Base-by-base conservation (phyloP, 2,797 vertebrate genomes). In the Cyprinella venusta region DNA sequence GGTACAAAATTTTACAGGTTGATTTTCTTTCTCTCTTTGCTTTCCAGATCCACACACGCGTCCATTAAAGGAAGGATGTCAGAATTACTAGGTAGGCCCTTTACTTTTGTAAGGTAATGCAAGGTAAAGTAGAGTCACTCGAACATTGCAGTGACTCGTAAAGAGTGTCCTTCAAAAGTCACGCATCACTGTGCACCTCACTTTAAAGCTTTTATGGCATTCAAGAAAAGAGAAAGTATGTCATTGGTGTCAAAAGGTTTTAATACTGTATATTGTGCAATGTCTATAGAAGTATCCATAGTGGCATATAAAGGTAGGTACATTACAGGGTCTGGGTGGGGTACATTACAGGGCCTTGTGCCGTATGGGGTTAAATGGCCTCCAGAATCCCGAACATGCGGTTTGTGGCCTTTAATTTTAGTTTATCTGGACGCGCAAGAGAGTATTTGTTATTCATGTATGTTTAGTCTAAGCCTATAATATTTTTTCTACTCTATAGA, bases 141-240 rank as follows among this genome's bases (percentile, higher is more conserved):
- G 12, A 54, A 40, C 24, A 65, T 18, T 54, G 15, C 26, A 52
- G 59, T 19, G 13, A 75, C 40, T 56, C n/a, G 42, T 69, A 16
- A 10, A 16, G 8, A 16, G 6, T 4, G 38, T 59, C 72, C 63
- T 82, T 82, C n/a, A 59, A 33, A 26, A 76, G 24, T 69, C 81
- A 83, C 2, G 30, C 80, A 65, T 74, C 33, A 18, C 80, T 56
- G 42, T 42, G 48, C 61, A 65, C 36, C 71, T 82, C 19, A 12
- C 42, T 64, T 81, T 21, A 7, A 75, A 76, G 16, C 19, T 74
- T 10, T 33, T n/a, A 26, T 6, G 13, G n/a, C 19, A 9, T 8
- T 80, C 5, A 2, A 18, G 6, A 24, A 54, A 52, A 69, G 13
- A 54, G 72, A 42, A 70, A n/a, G 76, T 38, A 19, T 40, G 21